Base-by-base conservation (phyloP, 2,888 invertebrate genomes). In the Parelbella ahira region DNA sequence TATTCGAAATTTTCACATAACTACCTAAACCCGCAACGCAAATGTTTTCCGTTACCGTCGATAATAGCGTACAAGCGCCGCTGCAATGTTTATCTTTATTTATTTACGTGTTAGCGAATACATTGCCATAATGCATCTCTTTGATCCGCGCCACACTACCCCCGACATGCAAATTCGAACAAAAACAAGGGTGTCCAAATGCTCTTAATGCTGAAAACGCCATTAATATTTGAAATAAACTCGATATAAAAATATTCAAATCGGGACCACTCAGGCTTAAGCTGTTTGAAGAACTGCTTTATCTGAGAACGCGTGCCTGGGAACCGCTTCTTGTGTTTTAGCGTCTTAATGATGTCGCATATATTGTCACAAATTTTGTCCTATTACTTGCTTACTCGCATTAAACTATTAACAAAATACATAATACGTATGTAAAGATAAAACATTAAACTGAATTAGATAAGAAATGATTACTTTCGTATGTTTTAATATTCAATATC, bases 211-310 rank as follows among this genome's bases (percentile, higher is more conserved):
- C 82, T 54, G 55, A n/a, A n/a, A n/a, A 70, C 67, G 65, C 73
- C 82, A 81, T 87, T 86, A 86, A 86, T 86, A 86, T 86, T 86
- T 83, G 63, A 84, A 80, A 79, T 73, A 77, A 77, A 83, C 76
- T 79, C 76, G 65, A 77, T 73, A 78, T 72, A 79, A 77, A 81
- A 72, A 71, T 71, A 76, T 75, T 74, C 66, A 72, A 76, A 78
- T 74, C 63, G 55, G 60, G 42, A 48, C 50, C 60, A 54, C 58
- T 57, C 49, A 47, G 48, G 44, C 38, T n/a, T 61, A 61, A 66
- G 55, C 63, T 58, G 59, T 56, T 53, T 55, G 53, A 36, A 38
- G 41, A 43, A 29, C 23, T 19, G 34, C 29, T 39, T 41, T 36
- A 39, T 24, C 37, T 44, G 44, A 12, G 32, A 33, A 34, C 23